phyloP scores from a whole-genome alignment of 2,888 invertebrate species.

The Trissolcus japonicus region DNA sequence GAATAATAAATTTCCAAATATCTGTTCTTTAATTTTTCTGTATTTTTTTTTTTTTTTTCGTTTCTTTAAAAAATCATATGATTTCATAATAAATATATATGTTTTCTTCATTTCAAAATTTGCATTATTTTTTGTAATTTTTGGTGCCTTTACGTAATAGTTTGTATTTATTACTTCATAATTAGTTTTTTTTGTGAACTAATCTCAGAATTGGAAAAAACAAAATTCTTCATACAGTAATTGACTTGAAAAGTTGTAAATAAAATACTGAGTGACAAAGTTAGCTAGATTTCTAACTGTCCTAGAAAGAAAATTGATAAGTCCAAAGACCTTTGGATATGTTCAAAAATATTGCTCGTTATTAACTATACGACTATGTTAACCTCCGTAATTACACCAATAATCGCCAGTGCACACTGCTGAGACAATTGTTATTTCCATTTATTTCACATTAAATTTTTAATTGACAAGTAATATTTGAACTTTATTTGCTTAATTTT shows the following conservation, averaged over 20 bases:
- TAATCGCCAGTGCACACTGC: neutral
- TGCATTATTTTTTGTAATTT: neutral
- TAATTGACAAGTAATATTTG: neutral
- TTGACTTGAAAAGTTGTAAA: constrained; percentile 7
- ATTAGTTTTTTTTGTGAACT: neutral
- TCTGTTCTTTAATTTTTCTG: too few species aligned
- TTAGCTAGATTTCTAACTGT: constrained; percentile 11
- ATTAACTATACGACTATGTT: constrained; percentile 18
- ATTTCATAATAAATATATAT: too few species aligned
- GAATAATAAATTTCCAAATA: too few species aligned
- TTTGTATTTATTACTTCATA: neutral
- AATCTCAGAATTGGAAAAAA: neutral
- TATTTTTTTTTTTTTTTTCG: too few species aligned
- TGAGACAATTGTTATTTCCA: neutral
- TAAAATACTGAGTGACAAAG: neutral
- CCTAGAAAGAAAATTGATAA: constrained; percentile 32
- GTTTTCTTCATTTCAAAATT: too few species aligned
- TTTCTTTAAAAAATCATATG: too few species aligned
- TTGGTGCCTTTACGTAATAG: neutral
- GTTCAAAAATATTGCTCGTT: constrained; percentile 8
- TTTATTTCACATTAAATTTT: neutral
- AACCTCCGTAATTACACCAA: constrained; percentile 17
- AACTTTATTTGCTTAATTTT: neutral
- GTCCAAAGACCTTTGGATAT: constrained; percentile 20
- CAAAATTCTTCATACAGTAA: neutral